Percentiles rank a stretch among this genome's conserved stretches.
These are phyloP conservation scores for Pristionchus japonicus DNA, from an alignment of 2,888 invertebrate genomes.

Conservation along the genomic window DNA sequence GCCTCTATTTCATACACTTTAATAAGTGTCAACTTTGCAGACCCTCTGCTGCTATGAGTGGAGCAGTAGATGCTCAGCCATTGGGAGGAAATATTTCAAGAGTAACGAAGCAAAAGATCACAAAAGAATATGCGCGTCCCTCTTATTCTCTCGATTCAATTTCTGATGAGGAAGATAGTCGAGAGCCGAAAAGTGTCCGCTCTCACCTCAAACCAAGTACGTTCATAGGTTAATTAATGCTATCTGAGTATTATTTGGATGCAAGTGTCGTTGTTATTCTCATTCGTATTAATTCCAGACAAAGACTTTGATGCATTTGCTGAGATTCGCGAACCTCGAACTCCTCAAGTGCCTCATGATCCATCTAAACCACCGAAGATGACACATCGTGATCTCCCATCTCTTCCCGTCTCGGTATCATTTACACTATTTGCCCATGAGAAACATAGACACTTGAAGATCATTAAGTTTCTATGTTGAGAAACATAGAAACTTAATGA, in stretches of 20 bases:
- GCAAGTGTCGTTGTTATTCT: background rate
- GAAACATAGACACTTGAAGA: too few species aligned
- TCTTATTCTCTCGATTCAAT: conserved; percentile 12
- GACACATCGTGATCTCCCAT: conserved; percentile 4
- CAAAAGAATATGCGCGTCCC: background rate
- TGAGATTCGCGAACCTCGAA: background rate
- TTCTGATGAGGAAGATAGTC: background rate
- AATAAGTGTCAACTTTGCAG: background rate
- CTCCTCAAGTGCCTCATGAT: conserved; percentile 3
- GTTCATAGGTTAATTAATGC: background rate
- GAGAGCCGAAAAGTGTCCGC: background rate
- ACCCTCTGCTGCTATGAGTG: background rate
- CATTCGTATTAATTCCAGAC: background rate
- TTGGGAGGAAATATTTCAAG: background rate
- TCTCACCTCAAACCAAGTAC: conserved; percentile 6
- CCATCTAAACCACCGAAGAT: background rate
- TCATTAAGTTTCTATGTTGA: too few species aligned
- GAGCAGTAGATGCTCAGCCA: background rate
- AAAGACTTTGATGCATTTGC: background rate
- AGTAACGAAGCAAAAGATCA: background rate
- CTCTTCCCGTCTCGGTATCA: background rate
- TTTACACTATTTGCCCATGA: too few species aligned
- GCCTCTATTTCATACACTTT: background rate
- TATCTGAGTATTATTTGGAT: too few species aligned
- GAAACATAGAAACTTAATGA: background rate